phyloP scores from a whole-genome alignment of 2,113 vertebrate species.

The Agapornis roseicollis region DNA sequence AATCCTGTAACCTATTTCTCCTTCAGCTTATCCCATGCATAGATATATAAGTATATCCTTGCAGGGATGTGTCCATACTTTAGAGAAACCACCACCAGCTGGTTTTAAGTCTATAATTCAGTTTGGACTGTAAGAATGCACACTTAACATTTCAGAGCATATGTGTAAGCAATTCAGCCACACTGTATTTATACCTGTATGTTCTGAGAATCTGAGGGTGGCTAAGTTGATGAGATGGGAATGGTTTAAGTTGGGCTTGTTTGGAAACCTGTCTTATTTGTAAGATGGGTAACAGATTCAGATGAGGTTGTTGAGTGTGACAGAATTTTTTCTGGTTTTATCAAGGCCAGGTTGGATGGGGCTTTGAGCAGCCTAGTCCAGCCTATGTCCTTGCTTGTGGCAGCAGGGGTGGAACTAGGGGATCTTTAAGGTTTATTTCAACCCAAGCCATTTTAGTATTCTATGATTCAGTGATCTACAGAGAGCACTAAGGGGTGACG shows the following conservation, averaged over 20 bases:
- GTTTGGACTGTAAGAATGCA: neutral
- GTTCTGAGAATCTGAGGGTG: neutral
- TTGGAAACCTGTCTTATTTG: neutral
- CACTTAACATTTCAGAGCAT: neutral
- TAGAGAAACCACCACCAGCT: neutral
- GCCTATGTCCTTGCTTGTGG: neutral
- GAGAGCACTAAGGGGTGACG: neutral
- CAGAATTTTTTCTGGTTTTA: neutral
- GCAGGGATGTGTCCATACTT: accelerated
- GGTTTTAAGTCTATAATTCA: neutral
- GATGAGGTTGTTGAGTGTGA: neutral
- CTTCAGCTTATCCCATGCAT: neutral
- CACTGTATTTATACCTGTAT: neutral
- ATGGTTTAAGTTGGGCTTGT: neutral
- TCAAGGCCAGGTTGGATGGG: neutral
- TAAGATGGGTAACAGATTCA: neutral
- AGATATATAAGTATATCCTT: neutral
- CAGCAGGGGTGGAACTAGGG: neutral
- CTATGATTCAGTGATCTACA: neutral
- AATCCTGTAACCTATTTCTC: neutral
- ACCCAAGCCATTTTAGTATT: neutral
- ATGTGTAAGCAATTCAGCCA: neutral
- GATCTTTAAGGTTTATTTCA: neutral
- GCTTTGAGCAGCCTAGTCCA: neutral
- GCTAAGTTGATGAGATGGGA: neutral